Evolutionary conservation across 2,888 invertebrate species (phyloP).

Genomic region (Magallana nippona): DNA sequence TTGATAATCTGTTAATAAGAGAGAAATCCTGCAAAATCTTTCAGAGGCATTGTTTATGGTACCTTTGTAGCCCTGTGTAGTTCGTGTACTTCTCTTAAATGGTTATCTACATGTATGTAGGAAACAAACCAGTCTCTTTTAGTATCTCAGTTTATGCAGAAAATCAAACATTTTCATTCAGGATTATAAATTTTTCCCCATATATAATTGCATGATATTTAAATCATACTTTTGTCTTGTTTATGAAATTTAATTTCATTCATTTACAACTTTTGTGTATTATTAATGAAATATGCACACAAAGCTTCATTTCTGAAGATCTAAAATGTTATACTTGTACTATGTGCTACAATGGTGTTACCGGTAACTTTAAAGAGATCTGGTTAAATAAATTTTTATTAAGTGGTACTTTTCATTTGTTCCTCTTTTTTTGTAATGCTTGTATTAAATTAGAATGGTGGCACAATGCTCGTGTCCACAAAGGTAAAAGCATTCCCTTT

Average conservation of each 20-base stretch:
- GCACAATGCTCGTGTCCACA: too few species aligned
- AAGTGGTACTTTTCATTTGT: background rate
- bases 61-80: background rate
- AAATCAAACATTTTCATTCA: conserved; percentile 21
- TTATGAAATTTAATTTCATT: background rate
- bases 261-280: background rate
- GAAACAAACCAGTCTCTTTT: conserved; percentile 21
- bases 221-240: background rate
- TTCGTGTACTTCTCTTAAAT: background rate
- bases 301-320: conserved; percentile 4
- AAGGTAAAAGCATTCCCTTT: too few species aligned
- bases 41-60: conserved; percentile 4
- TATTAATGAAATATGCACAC: background rate
- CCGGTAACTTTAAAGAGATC: conserved; percentile 38
- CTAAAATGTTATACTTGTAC: conserved; percentile 23
- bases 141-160: background rate
- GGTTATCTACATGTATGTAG: background rate
- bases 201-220: background rate
- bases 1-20: background rate
- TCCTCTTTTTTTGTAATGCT: background rate
- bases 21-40: conserved; percentile 6
- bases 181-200: background rate
- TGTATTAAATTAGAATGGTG: too few species aligned
- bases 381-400: conserved; percentile 39
- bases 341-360: conserved; percentile 25